Evolutionary conservation across 1,140 invertebrate species (phyloP), one percentile per base, ranked within the genome.

Genomic region (Pachyrhynchus sulphureomaculatus): DNA sequence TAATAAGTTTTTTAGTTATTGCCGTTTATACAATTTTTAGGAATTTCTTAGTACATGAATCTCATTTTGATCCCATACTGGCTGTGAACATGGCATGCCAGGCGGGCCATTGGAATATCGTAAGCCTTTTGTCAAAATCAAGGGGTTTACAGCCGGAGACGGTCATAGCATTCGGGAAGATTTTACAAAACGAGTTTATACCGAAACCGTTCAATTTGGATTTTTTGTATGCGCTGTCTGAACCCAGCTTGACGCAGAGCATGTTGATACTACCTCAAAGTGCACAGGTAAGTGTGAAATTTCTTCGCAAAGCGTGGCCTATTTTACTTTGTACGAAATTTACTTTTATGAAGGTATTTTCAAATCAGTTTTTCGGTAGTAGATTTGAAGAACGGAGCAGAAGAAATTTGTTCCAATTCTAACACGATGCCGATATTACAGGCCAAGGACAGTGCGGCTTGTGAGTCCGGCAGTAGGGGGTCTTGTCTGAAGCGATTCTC

Each of bases 1-100:
- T n/a, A n/a, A n/a, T n/a, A n/a, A n/a, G n/a, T n/a, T n/a, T n/a
- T n/a, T n/a, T n/a, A n/a, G n/a, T n/a, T n/a, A n/a, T n/a, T n/a
- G n/a, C n/a, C n/a, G n/a, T n/a, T n/a, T n/a, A n/a, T n/a, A n/a
- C n/a, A n/a, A n/a, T n/a, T 72, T 75, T 10, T 58, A 88, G 86
- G 72, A 79, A 84, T 51, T 88, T 89, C 76, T 75, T 89, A 57
- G 78, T 82, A 33, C 84, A 84, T 61, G 87, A 87, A 77, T 81
- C 81, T 58, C 84, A 84, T 73, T 89, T 88, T 68, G 85, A 88
- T 73, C 86, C 89, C 74, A 78, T 83, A 24, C 73, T 84, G 67
- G 86, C 85, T 29, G 80, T 90, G 20, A 83, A 82, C 69, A 80
- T 89, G 17, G 79, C 82, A 66, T 80, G 81, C 69, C 80, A 85